Evolutionary conservation across 1,140 invertebrate genomes (phyloP).

Genomic region (Cydia fagiglandana): DNA sequence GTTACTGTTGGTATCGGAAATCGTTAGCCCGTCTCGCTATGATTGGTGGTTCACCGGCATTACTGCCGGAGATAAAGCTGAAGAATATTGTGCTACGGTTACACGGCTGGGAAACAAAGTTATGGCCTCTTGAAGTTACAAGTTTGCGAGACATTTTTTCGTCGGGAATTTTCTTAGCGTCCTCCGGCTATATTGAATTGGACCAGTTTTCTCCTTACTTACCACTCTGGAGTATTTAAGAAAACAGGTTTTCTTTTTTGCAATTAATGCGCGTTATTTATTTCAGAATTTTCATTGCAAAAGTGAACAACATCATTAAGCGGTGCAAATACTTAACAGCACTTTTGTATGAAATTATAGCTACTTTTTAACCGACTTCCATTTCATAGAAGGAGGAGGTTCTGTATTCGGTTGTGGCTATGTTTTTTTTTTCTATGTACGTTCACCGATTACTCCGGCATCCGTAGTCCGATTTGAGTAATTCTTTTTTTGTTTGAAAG

Average conservation of each 20-base stretch:
- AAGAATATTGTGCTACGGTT: slow-evolving; percentile 33
- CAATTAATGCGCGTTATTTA: not conserved
- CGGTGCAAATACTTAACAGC: not conserved
- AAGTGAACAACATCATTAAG: slow-evolving; percentile 4
- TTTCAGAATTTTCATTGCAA: not conserved
- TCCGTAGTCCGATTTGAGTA: too few species aligned
- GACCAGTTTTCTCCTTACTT: slow-evolving; percentile 19
- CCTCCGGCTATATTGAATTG: slow-evolving; percentile 27
- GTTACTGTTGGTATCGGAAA: slow-evolving; percentile 49
- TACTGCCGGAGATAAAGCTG: slow-evolving; percentile 42
- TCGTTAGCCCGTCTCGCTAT: slow-evolving; percentile 51
- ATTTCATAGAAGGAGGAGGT: too few species aligned
- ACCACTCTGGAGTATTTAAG: slow-evolving; percentile 17
- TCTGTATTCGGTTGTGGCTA: too few species aligned
- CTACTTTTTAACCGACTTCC: too few species aligned
- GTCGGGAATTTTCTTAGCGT: slow-evolving; percentile 18
- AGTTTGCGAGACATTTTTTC: slow-evolving; percentile 33
- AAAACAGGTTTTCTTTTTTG: slow-evolving; percentile 12
- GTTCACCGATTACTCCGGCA: too few species aligned
- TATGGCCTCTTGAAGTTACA: slow-evolving; percentile 36
- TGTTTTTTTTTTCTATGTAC: too few species aligned
- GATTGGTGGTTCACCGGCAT: slow-evolving; percentile 48
- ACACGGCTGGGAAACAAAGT: slow-evolving; percentile 42
- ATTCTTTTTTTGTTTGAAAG: too few species aligned
- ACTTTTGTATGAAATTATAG: not conserved